Conservation (phyloP, 2,113 vertebrate genomes). For the Mixornis gularis region DNA sequence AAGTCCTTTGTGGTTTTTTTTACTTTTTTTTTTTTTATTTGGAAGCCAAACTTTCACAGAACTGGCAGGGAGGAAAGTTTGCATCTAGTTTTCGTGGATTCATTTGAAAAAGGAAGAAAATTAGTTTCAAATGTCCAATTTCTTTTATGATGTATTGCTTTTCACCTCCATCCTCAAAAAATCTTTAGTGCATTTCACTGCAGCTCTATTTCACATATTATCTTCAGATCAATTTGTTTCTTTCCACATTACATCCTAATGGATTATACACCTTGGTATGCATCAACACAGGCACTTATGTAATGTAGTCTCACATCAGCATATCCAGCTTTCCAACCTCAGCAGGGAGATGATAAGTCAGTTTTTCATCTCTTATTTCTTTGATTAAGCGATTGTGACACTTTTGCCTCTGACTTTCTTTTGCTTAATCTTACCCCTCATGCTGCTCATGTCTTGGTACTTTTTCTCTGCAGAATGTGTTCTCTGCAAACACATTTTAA, state of each 20-base stretch:
- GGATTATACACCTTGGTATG: rapidly evolving
- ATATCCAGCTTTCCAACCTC: background rate
- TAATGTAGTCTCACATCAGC: background rate
- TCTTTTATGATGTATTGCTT: background rate
- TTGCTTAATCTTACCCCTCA: background rate
- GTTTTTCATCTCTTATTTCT: background rate
- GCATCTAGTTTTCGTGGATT: background rate
- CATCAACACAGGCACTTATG: background rate
- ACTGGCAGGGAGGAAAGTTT: background rate
- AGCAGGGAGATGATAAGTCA: background rate
- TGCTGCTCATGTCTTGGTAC: background rate
- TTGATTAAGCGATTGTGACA: background rate
- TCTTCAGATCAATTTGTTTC: background rate
- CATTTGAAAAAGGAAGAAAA: background rate
- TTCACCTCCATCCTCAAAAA: background rate
- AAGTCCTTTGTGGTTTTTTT: background rate
- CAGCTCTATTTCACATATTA: background rate
- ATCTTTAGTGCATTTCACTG: background rate
- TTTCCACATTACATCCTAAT: background rate
- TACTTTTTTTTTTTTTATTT: background rate
- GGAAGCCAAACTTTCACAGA: background rate
- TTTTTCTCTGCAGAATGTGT: background rate
- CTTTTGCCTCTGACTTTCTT: background rate
- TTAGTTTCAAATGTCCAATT: background rate
- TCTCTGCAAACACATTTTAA: background rate